Conservation (phyloP, 2,797 vertebrate species). For the Ataeniobius toweri region DNA sequence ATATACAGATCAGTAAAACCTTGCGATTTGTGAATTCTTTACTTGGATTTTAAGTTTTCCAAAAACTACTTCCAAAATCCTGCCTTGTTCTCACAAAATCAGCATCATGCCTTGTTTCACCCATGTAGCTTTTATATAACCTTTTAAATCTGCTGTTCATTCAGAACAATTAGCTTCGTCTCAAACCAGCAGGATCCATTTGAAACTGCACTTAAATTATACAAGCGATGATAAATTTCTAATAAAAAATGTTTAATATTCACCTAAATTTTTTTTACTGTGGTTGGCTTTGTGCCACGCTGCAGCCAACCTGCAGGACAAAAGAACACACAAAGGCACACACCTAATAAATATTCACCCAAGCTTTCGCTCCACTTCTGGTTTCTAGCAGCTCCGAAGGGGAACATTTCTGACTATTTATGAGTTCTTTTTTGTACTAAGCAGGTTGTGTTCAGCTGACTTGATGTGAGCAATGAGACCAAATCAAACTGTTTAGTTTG, state of each 20-base stretch:
- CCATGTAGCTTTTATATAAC: neutral
- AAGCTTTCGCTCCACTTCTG: slow-evolving; percentile 15
- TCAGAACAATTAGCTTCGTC: neutral
- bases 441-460: slow-evolving; percentile 5
- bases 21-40: neutral
- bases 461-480: slow-evolving; percentile 4
- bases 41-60: neutral
- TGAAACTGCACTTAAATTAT: neutral
- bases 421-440: neutral
- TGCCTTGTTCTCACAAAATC: too few relatives aligned
- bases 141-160: neutral
- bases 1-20: neutral
- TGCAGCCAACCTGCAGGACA: neutral
- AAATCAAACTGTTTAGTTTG: slow-evolving; percentile 17
- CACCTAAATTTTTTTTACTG: neutral
- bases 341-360: neutral
- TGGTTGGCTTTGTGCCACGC: neutral
- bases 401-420: slow-evolving; percentile 6
- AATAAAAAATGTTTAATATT: neutral
- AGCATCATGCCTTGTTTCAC: neutral
- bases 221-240: neutral
- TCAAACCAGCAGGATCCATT: neutral
- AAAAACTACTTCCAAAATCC: neutral
- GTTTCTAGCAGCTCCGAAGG: slow-evolving; percentile 2
- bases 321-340: neutral